Base-by-base conservation (phyloP, 64 coral and sea anemone genomes). In the Cladopsammia gracilis region DNA sequence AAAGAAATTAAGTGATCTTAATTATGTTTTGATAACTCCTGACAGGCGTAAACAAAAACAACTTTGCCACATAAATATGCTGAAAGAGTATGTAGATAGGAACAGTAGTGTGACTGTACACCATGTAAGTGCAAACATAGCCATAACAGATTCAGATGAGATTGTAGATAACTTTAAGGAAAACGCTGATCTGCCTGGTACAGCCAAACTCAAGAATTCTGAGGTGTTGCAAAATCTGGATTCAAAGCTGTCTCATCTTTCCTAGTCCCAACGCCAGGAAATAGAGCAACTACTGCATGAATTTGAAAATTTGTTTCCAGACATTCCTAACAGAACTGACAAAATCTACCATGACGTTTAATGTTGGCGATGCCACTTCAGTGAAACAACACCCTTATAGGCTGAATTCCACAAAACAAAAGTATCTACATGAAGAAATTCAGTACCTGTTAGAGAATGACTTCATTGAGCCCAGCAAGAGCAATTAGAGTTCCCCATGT, bases 1-100 rank as follows among this genome's bases (percentile, higher is more conserved):
- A 25, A 71, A 94, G 66, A 88, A 88, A 73, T 54, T 65, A 71
- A 88, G 56, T 88, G 58, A 94, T 57, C 48, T 88, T 70, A 88
- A 94, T 25, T 82, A 88, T 50, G 77, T 88, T 46, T 26, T 94
- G 61, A 34, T 73, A 24, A 94, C 90, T 44, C 82, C 90, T 42
- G 90, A 86, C 71, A 86, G 90, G 45, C 71, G 81, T 76, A 66
- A 92, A 67, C 60, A 67, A 44, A 89, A 57, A 76, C 90, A 92
- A 12, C 60, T 92, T 16, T 92, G 78, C 20, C 90, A 74, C 20
- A 15, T 62, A 16, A 84, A 85, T 62, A 86, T 85, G 90, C 14
- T 86, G 20, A 86, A 66, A 12, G 79, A 67, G 3, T 78, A 92
- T 86, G 45, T 65, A 47, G 90, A 92, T 12, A 45, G 80, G 19